A percentile compares a stretch with the other conserved stretches of the same genome.
Conservation (phyloP, 2,888 invertebrate genomes). For the Chironomus tentans region DNA sequence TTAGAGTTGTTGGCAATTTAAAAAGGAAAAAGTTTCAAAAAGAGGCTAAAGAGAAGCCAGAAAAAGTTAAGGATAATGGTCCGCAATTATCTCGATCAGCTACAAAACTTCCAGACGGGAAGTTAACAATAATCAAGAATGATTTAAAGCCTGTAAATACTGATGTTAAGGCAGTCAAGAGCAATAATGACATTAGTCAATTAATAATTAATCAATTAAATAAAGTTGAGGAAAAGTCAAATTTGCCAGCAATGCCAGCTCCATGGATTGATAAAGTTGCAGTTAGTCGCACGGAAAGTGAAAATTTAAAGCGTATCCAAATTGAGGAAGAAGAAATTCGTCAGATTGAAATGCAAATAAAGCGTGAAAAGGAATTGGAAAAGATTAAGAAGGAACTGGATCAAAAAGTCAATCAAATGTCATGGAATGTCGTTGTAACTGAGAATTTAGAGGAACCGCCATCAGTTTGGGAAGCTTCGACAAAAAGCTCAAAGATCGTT, state of each 20-base stretch:
- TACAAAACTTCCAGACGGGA: too few species aligned
- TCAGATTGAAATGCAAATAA: background rate
- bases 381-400: background rate
- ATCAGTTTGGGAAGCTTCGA: background rate
- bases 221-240: background rate
- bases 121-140: too few species aligned
- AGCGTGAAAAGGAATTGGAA: background rate
- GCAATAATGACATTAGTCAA: too few species aligned
- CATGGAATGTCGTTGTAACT: background rate
- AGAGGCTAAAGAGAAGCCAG: too few species aligned
- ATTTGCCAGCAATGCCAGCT: background rate
- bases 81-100: too few species aligned
- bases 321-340: background rate
- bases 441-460: background rate
- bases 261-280: background rate
- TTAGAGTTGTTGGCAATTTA: too few species aligned
- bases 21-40: too few species aligned
- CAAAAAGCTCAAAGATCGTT: background rate
- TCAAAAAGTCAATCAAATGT: background rate
- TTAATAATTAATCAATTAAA: too few species aligned
- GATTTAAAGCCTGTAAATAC: too few species aligned
- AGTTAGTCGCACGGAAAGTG: background rate
- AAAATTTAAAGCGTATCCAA: background rate
- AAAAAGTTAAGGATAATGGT: too few species aligned
- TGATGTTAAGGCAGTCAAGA: too few species aligned